Percentiles rank a stretch among this genome's conserved stretches.
These are phyloP conservation scores for Labeo calbasu DNA, from an alignment of 2,797 vertebrate genomes.

Conservation along the genomic window DNA sequence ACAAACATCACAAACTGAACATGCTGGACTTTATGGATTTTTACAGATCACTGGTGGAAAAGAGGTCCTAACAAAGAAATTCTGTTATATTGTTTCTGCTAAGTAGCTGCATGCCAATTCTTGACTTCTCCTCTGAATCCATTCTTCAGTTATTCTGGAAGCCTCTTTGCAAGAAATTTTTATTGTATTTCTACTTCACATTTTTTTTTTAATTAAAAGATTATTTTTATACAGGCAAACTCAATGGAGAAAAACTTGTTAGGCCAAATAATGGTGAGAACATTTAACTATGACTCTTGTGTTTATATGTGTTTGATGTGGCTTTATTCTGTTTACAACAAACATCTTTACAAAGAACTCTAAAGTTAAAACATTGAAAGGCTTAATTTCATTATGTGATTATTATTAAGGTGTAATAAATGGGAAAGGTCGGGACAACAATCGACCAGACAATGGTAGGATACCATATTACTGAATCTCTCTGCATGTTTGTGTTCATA, in stretches of 20 bases:
- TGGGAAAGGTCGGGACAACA: rapidly evolving
- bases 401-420: not conserved
- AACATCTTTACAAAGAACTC: not conserved
- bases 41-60: no score
- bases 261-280: not conserved
- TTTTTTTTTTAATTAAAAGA: not conserved
- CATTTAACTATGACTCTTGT: not conserved
- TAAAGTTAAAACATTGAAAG: not conserved
- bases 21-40: no score
- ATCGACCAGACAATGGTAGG: not conserved
- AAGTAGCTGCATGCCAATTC: no score
- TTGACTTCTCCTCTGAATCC: no score
- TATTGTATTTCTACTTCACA: no score
- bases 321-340: not conserved
- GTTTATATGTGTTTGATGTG: not conserved
- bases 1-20: no score
- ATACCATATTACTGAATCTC: not conserved
- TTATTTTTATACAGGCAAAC: not conserved
- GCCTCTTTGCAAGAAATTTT: no score
- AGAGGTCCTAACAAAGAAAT: no score
- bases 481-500: not conserved
- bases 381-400: not conserved
- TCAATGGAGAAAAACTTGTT: not conserved
- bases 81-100: no score
- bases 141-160: no score